Base-by-base conservation (phyloP, 2,888 invertebrate genomes). In the Pristionchus entomophagus region DNA sequence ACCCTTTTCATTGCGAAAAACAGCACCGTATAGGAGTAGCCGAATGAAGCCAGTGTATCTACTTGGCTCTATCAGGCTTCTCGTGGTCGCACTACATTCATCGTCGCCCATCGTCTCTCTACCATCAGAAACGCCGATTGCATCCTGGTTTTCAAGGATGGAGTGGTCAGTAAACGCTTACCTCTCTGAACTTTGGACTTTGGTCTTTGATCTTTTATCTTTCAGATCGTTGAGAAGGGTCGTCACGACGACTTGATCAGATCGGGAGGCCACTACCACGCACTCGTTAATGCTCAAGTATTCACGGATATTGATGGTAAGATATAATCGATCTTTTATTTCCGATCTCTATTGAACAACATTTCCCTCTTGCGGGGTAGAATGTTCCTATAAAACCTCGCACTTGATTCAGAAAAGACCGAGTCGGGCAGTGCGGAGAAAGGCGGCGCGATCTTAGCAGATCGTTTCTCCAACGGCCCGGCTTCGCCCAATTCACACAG, bases 241-340 rank as follows among this genome's bases (percentile, higher is more conserved):
- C 96, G 95, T 0, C 96, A 96, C 93, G 91, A 94, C 0, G 95
- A 96, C 90, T 95, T 96, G 0, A 93, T 96, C 85, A 94, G 94
- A 49, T 94, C 94, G 8, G 95, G 95, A 86, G 96, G 96, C 77
- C 94, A 96, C 2, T 96, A 96, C 92, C 95, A 96, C 89, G 94
- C 95, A 73, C 93, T 95, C n/a, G 87, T 88, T n/a, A 80, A 73
- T 38, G 38, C 86, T 22, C 86, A 86, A 62, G 77, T 59, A 29
- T 53, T 86, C 51, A 45, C 59, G 19, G 86, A 86, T 32, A 45
- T 77, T 29, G 82, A 78, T 19, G 62, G 78, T n/a, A 35, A 35
- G 45, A 45, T 45, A 14, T 10, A 45, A 14, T 10, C 14, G 32
- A 26, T 17, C n/a, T 65, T 19, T 49, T 10, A 35, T n/a, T 8